Base-by-base conservation (phyloP, 2,888 invertebrate genomes). In the Halictus ligatus region DNA sequence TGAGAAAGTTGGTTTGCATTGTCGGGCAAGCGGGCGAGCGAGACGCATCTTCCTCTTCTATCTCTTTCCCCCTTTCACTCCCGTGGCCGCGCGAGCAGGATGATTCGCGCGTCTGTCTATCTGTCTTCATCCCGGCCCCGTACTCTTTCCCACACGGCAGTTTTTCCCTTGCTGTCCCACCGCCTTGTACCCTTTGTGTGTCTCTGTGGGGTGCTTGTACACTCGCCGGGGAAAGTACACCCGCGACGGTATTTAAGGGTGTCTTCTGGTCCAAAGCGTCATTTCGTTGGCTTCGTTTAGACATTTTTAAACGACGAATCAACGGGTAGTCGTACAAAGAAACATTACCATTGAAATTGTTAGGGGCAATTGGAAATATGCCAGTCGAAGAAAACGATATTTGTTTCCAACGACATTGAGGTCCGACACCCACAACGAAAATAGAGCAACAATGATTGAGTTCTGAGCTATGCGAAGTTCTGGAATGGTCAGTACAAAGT, bases 1-100 rank as follows among this genome's bases (percentile, higher is more conserved):
- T 92, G 94, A 93, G 93, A 94, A 94, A 94, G 93, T 93, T 93
- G 94, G 94, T 94, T 93, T 94, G 94, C 93, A 94, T 94, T 94
- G 94, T 94, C 93, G 92, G 92, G 92, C 91, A 92, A 92, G 91
- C 91, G 90, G 90, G 87, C 89, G 76, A 78, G 84, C 40, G 75
- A 50, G 67, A 71, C 60, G 83, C 73, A 74, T 35, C 35, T n/a
- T 58, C 4, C n/a, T 58, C n/a, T 12, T n/a, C 58, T 5, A 12
- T 58, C 58, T 58, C 58, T n/a, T 12, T n/a, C 58, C 12, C 64
- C 15, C 29, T 15, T 29, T 29, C 29, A 7, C 29, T 15, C 15
- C 64, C 29, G 64, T 64, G 48, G 60, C 50, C 60, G 43, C 58
- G 10, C 58, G n/a, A 12, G n/a, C 58, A n/a, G 58, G n/a, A 58